Conservation (phyloP, 1,140 invertebrate genomes). For the Euwallacea similis region DNA sequence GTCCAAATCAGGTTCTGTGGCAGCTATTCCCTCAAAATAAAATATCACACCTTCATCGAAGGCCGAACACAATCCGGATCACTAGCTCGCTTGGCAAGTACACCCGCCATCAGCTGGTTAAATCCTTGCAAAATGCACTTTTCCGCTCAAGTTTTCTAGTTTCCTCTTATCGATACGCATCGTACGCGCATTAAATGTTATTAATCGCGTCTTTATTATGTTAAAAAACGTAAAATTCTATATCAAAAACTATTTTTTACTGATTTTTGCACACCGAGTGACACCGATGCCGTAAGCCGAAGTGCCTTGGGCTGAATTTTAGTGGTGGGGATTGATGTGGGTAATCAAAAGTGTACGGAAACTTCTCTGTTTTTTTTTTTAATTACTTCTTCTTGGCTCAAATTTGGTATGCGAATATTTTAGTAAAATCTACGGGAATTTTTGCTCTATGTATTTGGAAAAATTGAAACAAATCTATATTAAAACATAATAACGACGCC, state of each 20-base stretch:
- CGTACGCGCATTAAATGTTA: constrained; percentile 38
- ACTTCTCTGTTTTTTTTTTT: too few species aligned
- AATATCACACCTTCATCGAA: constrained; percentile 32
- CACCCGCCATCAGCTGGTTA: constrained; percentile 56
- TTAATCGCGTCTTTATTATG: constrained; percentile 13
- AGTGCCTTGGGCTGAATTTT: constrained; percentile 56
- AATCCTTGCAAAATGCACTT: constrained; percentile 48
- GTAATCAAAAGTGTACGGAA: constrained; percentile 35
- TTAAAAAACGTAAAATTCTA: constrained; percentile 21
- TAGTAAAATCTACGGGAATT: too few species aligned
- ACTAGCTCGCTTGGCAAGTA: constrained; percentile 42
- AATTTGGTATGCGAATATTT: too few species aligned
- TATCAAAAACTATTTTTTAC: constrained; percentile 36
- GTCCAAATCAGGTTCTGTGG: constrained; percentile 1
- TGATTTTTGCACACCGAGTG: constrained; percentile 48
- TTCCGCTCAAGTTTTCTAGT: constrained; percentile 39
- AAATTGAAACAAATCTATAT: constrained; percentile 3
- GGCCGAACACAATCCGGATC: constrained; percentile 34
- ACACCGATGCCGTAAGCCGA: constrained; percentile 53
- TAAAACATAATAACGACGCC: background rate
- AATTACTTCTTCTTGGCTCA: too few species aligned
- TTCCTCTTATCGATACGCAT: constrained; percentile 40
- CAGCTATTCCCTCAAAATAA: constrained; percentile 10
- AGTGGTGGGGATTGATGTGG: constrained; percentile 48
- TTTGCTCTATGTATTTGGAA: background rate